Evolutionary conservation across 2,113 vertebrate genomes (phyloP).

Genomic region (Aythya baeri): DNA sequence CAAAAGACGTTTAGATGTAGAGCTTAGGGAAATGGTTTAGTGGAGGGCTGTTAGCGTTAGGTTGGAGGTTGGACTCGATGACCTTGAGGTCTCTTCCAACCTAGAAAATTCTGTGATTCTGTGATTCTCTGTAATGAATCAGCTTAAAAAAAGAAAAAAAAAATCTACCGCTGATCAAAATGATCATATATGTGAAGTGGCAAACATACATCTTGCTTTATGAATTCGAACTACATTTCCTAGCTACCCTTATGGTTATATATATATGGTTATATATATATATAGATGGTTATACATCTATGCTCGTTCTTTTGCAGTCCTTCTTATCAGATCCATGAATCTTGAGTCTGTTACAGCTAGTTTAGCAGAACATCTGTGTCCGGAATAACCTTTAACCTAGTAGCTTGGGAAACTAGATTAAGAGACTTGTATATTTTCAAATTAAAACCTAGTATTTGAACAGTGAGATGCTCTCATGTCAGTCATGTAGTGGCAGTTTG

Average conservation of each 20-base stretch:
- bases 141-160: not conserved
- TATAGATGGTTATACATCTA: not conserved
- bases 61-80: too few relatives aligned
- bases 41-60: too few relatives aligned
- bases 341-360: not conserved
- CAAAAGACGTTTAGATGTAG: too few relatives aligned
- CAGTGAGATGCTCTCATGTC: not conserved
- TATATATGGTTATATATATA: too few relatives aligned
- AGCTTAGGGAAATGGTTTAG: too few relatives aligned
- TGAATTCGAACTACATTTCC: slow-evolving; percentile 30
- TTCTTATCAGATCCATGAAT: not conserved
- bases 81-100: too few relatives aligned
- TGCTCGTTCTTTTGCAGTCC: accelerated
- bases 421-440: not conserved
- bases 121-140: not conserved
- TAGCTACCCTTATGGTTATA: not conserved
- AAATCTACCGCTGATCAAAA: not conserved
- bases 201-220: not conserved
- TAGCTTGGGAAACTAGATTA: not conserved
- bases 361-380: not conserved
- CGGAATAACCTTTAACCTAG: not conserved
- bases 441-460: not conserved
- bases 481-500: not conserved
- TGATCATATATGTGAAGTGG: not conserved
- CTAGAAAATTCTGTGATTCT: too few relatives aligned